These are phyloP conservation scores for Caranx melampygus DNA, from an alignment of 2,113 vertebrate genomes.

Conservation along the genomic window DNA sequence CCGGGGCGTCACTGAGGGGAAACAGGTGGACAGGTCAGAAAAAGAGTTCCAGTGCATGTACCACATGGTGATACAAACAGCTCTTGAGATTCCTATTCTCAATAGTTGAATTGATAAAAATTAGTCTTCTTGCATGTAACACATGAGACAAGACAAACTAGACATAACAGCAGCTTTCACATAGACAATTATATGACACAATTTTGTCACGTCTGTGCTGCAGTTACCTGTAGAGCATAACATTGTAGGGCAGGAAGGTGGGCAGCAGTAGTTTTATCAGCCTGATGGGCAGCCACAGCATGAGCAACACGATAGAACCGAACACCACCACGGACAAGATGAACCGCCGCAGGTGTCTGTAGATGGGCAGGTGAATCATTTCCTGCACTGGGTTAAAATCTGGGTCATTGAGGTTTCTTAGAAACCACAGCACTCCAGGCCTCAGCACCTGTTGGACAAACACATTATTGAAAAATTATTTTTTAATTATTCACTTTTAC, in stretches of 20 bases:
- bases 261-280: constrained; percentile 96
- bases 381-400: constrained; percentile 99
- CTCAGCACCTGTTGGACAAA: constrained; percentile 88
- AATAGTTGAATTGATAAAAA: no score
- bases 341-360: constrained; percentile 97
- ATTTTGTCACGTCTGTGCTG: not conserved
- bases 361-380: constrained; percentile 99
- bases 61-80: not conserved
- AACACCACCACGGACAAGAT: constrained; percentile 99
- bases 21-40: constrained; percentile 28
- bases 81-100: not conserved
- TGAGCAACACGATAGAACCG: constrained; percentile 97
- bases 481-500: not conserved
- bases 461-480: not conserved
- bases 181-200: not conserved
- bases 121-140: not conserved
- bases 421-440: constrained; percentile 98
- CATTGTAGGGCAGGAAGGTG: constrained; percentile 96
- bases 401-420: constrained; percentile 99
- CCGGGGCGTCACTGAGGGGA: constrained; percentile 92
- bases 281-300: constrained; percentile 98
- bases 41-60: not conserved
- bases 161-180: constrained; percentile 3
- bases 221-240: constrained; percentile 98
- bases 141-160: not conserved